Evolutionary conservation across 2,888 invertebrate species (phyloP).

Genomic region (Melieria omissa): DNA sequence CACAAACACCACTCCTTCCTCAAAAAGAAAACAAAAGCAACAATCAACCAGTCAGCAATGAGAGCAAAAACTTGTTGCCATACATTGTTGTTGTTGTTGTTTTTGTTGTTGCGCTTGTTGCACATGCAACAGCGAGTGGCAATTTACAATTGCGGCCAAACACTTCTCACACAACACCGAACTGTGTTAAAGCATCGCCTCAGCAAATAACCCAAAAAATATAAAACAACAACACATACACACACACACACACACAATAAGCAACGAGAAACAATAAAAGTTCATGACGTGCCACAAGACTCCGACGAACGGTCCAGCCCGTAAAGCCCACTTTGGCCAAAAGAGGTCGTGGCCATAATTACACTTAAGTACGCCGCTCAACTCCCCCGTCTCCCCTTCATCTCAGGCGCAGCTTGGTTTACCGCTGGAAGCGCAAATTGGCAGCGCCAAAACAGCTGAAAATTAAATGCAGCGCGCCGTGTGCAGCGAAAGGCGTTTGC

Average conservation of each 20-base stretch:
- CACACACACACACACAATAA: neutral
- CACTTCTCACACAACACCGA: neutral
- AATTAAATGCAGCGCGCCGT: conserved; percentile 27
- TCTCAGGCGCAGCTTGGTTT: neutral
- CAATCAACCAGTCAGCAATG: too few species aligned
- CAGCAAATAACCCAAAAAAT: neutral
- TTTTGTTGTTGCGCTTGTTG: neutral
- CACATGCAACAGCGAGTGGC: neutral
- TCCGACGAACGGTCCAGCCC: conserved; percentile 35
- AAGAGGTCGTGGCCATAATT: conserved; percentile 34
- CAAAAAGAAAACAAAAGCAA: too few species aligned
- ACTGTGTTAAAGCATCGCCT: neutral
- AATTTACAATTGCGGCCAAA: conserved; percentile 4
- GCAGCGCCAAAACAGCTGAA: conserved; percentile 27
- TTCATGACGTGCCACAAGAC: neutral
- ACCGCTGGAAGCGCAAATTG: conserved; percentile 24
- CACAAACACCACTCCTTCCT: too few species aligned
- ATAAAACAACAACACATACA: neutral
- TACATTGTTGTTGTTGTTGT: too few species aligned
- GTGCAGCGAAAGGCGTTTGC: conserved; percentile 9
- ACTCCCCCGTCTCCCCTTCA: neutral
- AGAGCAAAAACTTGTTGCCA: too few species aligned
- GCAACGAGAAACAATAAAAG: neutral
- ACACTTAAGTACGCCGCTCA: conserved; percentile 27
- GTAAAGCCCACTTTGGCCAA: conserved; percentile 15